These are phyloP conservation scores for Cisticola juncidis DNA, from an alignment of 2,113 vertebrate genomes.

Conservation along the genomic window DNA sequence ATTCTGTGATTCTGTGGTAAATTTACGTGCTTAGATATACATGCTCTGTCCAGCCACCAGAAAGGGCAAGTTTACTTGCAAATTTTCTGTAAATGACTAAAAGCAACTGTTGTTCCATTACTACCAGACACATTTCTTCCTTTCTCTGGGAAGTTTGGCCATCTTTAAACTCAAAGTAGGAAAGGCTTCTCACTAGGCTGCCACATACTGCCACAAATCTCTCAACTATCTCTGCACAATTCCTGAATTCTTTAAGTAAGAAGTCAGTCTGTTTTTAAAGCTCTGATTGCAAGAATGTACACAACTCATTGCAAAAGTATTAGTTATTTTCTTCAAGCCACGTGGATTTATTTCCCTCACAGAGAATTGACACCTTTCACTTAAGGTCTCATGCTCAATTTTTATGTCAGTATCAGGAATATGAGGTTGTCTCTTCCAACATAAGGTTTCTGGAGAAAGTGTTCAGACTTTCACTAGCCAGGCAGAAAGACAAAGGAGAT, in stretches of 20 bases:
- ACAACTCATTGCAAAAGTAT: not conserved
- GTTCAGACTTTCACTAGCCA: constrained; percentile 23
- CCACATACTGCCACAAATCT: not conserved
- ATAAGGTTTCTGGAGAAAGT: not conserved
- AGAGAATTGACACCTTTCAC: constrained; percentile 24
- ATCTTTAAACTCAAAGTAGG: not conserved
- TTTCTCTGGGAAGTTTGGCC: not conserved
- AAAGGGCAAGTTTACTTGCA: not conserved
- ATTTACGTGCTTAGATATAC: not conserved
- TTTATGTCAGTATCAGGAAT: not conserved
- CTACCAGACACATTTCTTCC: not conserved
- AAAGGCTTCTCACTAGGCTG: not conserved
- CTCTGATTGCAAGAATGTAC: not conserved
- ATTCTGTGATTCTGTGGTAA: too few relatives aligned
- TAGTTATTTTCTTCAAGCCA: constrained; percentile 2
- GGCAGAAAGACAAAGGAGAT: constrained; percentile 14
- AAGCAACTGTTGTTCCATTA: not conserved
- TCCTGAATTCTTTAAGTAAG: not conserved
- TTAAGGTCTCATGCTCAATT: not conserved
- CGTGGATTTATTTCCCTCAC: not conserved
- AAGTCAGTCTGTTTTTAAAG: not conserved
- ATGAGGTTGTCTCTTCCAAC: not conserved
- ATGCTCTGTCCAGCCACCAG: not conserved
- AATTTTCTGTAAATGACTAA: not conserved
- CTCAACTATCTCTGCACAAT: not conserved